phyloP scores from a whole-genome alignment of 2,888 invertebrate genomes.

The Poecilobothrus nobilitatus region DNA sequence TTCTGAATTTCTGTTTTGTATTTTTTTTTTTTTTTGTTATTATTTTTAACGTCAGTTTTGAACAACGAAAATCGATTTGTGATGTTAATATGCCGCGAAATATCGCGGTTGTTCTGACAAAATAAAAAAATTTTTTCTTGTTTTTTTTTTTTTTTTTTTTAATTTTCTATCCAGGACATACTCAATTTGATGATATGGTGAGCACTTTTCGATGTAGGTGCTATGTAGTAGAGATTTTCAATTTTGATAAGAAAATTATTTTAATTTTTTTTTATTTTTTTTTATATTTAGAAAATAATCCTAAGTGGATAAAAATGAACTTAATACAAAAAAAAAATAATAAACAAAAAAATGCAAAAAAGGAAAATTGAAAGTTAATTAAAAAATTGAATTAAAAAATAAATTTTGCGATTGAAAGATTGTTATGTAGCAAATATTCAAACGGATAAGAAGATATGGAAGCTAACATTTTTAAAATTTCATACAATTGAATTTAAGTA shows the following conservation, averaged over 20 bases:
- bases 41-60: background rate
- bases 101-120: constrained; percentile 6
- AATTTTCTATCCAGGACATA: background rate
- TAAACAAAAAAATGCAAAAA: background rate
- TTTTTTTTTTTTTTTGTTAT: background rate
- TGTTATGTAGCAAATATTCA: background rate
- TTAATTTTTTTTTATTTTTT: background rate
- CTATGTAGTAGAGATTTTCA: constrained; percentile 4
- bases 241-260: constrained; percentile 4
- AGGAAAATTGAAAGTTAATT: background rate
- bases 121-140: background rate
- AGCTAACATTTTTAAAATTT: background rate
- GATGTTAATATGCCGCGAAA: background rate
- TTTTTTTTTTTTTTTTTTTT: background rate
- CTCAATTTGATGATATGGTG: background rate
- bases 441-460: background rate
- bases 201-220: constrained; percentile 6
- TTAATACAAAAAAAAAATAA: background rate
- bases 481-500: too few relatives aligned
- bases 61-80: constrained; percentile 4
- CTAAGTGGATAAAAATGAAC: background rate
- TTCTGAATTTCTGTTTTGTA: background rate
- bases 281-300: background rate
- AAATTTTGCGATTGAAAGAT: constrained; percentile 1
- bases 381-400: background rate